These are phyloP conservation scores for Isoperla grammatica DNA, from an alignment of 2,888 invertebrate genomes.

Conservation along the genomic window DNA sequence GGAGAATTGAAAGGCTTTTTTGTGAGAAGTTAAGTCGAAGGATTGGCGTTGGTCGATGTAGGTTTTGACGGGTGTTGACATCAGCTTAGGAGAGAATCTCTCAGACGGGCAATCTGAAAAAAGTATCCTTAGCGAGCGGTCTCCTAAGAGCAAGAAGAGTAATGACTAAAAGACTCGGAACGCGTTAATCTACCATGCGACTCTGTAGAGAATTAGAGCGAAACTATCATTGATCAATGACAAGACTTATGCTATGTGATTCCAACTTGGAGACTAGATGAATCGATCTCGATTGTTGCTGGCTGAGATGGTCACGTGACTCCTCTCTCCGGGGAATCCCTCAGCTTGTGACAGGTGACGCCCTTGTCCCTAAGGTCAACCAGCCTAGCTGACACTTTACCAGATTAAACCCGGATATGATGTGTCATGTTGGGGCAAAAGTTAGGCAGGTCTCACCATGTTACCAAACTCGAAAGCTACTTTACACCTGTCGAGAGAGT, in stretches of 20 bases:
- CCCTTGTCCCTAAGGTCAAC: constrained; percentile 13
- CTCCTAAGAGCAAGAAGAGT: constrained; percentile 6
- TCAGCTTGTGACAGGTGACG: constrained; percentile 11
- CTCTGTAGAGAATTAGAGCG: constrained; percentile 7
- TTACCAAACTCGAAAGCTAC: no score
- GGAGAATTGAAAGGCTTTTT: constrained; percentile 9
- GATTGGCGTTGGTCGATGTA: constrained; percentile 16
- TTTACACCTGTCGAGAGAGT: no score
- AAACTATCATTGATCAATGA: constrained; percentile 15
- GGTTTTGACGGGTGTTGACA: constrained; percentile 19
- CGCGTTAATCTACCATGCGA: constrained; percentile 4
- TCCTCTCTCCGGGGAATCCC: not conserved
- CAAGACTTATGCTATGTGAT: constrained; percentile 8
- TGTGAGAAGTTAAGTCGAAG: constrained; percentile 9
- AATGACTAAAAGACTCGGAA: constrained; percentile 1
- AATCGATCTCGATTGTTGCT: not conserved
- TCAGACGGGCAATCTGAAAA: constrained; percentile 4
- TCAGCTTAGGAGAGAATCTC: constrained; percentile 7
- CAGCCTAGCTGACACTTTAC: constrained; percentile 10
- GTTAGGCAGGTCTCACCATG: no score
- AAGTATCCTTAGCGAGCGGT: not conserved
- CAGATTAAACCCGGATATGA: constrained; percentile 13
- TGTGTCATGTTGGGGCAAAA: no score
- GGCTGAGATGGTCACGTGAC: not conserved
- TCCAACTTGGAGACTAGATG: not conserved